Conservation (phyloP, 64 coral and sea anemone species). For the Acropora tenuis region DNA sequence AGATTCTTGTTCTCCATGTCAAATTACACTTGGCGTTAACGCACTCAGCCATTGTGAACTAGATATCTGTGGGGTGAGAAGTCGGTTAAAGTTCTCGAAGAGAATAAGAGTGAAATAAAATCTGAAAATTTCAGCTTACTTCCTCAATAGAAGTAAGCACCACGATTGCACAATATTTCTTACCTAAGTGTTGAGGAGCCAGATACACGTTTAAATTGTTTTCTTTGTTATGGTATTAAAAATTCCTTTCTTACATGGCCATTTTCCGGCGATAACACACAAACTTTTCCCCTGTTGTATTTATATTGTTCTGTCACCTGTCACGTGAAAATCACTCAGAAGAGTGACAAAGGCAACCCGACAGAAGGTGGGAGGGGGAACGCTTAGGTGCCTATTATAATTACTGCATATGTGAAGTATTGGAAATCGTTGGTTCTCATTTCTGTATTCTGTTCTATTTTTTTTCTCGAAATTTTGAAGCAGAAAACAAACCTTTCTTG, state of each 20-base stretch:
- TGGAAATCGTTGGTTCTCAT: too few relatives aligned
- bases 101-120: neutral
- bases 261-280: too few relatives aligned
- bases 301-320: neutral
- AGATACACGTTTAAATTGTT: too few relatives aligned
- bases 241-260: neutral
- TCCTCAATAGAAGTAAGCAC: too few relatives aligned
- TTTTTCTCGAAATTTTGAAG: too few relatives aligned
- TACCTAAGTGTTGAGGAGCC: neutral
- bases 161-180: neutral
- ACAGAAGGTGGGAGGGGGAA: neutral
- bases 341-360: neutral
- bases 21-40: neutral
- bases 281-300: too few relatives aligned
- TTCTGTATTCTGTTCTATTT: too few relatives aligned
- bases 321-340: neutral
- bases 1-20: slow-evolving; percentile 59
- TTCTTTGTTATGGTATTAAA: neutral
- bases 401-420: too few relatives aligned
- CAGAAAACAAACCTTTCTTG: too few relatives aligned
- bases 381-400: too few relatives aligned
- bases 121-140: too few relatives aligned
- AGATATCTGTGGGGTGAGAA: neutral
- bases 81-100: neutral
- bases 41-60: neutral